These are phyloP conservation scores for Gymnopithys bicolor DNA, from an alignment of 2,797 vertebrate species.

Conservation along the genomic window DNA sequence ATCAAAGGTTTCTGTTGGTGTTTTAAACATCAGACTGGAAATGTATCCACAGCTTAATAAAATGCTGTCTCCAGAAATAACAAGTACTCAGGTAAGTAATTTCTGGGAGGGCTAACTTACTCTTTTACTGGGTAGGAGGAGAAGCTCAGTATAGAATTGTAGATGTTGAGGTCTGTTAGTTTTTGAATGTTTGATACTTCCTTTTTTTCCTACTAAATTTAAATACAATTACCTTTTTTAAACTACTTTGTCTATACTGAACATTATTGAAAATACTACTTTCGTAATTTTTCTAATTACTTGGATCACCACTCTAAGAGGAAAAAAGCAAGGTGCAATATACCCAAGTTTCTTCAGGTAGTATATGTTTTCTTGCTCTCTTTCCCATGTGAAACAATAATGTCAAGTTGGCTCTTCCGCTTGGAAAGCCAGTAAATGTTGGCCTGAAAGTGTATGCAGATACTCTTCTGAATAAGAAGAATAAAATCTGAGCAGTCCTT, in stretches of 20 bases:
- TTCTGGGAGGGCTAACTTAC: not conserved
- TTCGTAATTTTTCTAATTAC: not conserved
- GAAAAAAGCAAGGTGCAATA: not conserved
- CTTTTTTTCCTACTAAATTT: not conserved
- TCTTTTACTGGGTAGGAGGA: fast-evolving
- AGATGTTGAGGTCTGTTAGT: not conserved
- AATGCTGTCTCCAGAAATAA: constrained; percentile 85
- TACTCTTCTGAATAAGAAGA: not conserved
- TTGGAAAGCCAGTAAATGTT: not conserved
- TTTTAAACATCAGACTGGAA: constrained; percentile 93
- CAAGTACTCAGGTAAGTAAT: constrained; percentile 88
- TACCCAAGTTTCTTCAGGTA: not conserved
- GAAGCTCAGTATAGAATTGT: not conserved
- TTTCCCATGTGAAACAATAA: not conserved
- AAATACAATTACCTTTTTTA: not conserved
- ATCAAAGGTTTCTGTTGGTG: constrained; percentile 91
- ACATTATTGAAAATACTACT: not conserved
- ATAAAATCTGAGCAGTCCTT: not conserved
- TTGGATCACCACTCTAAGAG: not conserved
- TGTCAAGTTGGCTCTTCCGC: not conserved
- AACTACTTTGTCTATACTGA: not conserved
- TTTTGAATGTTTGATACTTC: not conserved
- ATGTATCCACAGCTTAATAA: constrained; percentile 89
- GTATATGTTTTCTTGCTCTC: not conserved
- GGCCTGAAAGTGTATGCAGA: not conserved